Evolutionary conservation across 2,113 vertebrate genomes (phyloP), one percentile per base, ranked within the genome.

Genomic region (Struthidea cinerea): DNA sequence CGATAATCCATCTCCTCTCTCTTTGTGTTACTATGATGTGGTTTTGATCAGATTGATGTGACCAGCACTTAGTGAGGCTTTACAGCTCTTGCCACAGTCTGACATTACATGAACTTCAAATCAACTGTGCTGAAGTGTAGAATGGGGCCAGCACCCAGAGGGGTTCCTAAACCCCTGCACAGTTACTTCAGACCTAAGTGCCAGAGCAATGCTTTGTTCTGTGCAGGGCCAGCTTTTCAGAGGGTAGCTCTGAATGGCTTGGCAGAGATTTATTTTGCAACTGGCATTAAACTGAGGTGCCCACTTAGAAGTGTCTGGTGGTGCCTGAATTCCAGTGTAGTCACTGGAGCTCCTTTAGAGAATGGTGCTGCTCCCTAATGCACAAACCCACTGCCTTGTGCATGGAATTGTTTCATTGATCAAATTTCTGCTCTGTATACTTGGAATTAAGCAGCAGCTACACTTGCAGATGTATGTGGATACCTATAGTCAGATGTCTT

Each of bases 31-130:
- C 28, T 83, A 35, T 93, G 67, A 41, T 8, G 13, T 26, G n/a
- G 41, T 60, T 95, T 85, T 69, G 78, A 87, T 80, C 87, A 65
- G 53, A 77, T 42, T 67, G 85, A 76, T 4, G 6, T 80, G 75
- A 90, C 67, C 78, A 83, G 78, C 78, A 86, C 90, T 88, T 85
- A 55, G 24, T 2, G 35, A 87, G 57, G 50, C 65, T 89, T 91
- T 84, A 17, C 52, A 47, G 74, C 67, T 89, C 81, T 93, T 85
- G 74, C 61, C 57, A 73, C 19, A 33, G 74, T 46, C 89, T 84
- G 84, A 49, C 73, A 44, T 27, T 42, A 42, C 9, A 3, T 24
- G 61, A 89, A 61, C 80, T 81, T 82, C 41, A 49, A 65, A 67
- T 78, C 89, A 81, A 44, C 61, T 94, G 65, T 6, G 10, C 69